Percentiles rank a stretch among this genome's conserved stretches.
Evolutionary conservation across 64 coral and sea anemone species (phyloP).

Genomic region (Actinia equina): DNA sequence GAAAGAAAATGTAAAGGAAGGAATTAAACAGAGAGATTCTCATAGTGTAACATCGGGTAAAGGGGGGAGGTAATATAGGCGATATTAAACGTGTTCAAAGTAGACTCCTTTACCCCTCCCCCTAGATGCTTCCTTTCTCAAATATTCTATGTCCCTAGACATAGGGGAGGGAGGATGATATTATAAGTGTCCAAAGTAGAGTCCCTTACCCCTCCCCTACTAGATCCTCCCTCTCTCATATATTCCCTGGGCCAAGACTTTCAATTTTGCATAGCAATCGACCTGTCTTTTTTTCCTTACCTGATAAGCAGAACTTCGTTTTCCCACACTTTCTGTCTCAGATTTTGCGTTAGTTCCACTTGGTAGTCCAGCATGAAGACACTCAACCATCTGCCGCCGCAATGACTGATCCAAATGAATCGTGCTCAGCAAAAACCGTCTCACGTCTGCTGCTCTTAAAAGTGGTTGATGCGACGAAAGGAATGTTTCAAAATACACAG

Average conservation of each 20-base stretch:
- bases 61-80: background rate
- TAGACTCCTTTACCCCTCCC: background rate
- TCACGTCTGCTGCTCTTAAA: conserved; percentile 64
- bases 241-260: too few species aligned
- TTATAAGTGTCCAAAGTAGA: too few species aligned
- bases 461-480: conserved; percentile 85
- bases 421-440: conserved; percentile 68
- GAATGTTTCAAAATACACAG: conserved; percentile 96
- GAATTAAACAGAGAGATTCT: too few species aligned
- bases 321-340: conserved; percentile 69
- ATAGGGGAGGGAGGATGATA: background rate
- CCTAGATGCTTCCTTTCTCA: too few species aligned
- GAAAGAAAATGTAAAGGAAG: too few species aligned
- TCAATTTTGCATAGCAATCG: background rate
- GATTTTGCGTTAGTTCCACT: conserved; percentile 58
- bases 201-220: background rate
- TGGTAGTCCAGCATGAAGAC: conserved; percentile 51
- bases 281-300: conserved; percentile 6
- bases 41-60: too few species aligned
- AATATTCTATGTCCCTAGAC: too few species aligned
- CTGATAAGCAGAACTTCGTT: conserved; percentile 56
- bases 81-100: too few species aligned
- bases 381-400: conserved; percentile 83
- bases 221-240: too few species aligned
- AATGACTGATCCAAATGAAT: conserved; percentile 86